Base-by-base conservation (phyloP, 1,140 invertebrate species). In the Mizuhopecten yessoensis region DNA sequence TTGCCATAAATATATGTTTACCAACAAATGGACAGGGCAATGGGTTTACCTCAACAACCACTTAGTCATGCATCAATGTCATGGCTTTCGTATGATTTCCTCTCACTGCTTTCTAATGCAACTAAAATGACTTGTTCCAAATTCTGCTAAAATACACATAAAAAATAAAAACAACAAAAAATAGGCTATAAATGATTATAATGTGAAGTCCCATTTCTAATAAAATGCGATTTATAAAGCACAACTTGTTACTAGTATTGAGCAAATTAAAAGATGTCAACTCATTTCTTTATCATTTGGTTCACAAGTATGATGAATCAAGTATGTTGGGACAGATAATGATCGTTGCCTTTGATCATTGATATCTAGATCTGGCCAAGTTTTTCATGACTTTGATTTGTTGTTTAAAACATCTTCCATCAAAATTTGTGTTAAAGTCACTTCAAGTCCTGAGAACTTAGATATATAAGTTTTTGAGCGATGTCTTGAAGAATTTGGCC, bases 211-310 rank as follows among this genome's bases (percentile, higher is more conserved):
- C n/a, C 9, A 29, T 17, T 5, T 29, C 57, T 75, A 29, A n/a
- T 75, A 75, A 75, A 75, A 75, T 75, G 57, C 23, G n/a, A 29
- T 10, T 75, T 29, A 75, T n/a, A 75, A n/a, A 75, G n/a, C 57
- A 75, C 57, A 75, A 75, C 45, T 20, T 3, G 23, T 75, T 75
- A 0, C 1, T 75, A 75, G 57, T 75, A 49, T 75, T 75, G 57
- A 75, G 57, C 57, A 75, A 75, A 75, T 75, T 75, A 75, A 75
- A 75, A 75, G 57, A 49, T 49, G 45, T 49, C 45, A 49, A 49
- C 20, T 75, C 15, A 75, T 29, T 75, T 75, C n/a, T 75, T 29
- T 75, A 75, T n/a, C 2, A 75, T 13, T n/a, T 29, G n/a, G 57
- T 29, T 75, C 9, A 7, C 57, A 75, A 29, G n/a, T 75, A 0